Base-by-base conservation (phyloP, 2,888 invertebrate genomes). In the Polydrusus cervinus region DNA sequence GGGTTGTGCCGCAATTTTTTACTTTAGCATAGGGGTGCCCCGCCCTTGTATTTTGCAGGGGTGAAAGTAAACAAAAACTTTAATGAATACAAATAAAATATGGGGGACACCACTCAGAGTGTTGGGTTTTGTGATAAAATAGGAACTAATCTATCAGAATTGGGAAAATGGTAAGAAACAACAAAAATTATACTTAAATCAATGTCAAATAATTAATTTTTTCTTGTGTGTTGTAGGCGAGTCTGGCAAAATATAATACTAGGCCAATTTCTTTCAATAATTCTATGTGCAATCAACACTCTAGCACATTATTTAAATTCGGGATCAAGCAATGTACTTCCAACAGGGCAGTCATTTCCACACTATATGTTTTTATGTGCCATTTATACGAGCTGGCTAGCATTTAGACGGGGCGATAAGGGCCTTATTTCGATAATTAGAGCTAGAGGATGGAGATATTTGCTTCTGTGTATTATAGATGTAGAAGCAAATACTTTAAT, bases 401-500 rank as follows among this genome's bases (percentile, higher is more conserved):
- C 94, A 1, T 94, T 93, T 87, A 90, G 92, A 80, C 91, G 92
- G 76, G 89, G 89, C 7, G 90, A 91, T 55, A 87, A 89, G 72
- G 90, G 90, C 75, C 86, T 94, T 53, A 89, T 92, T 79, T 89
- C 91, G 61, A 90, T 92, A 57, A 86, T 95, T 78, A 90, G 90
- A 81, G 90, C 90, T 83, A 90, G 93, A 85, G 94, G 92, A 84
- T 95, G 94, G 93, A 90, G 94, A 80, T 92, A 96, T 82, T 87
- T 95, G 76, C 87, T 95, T 78, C 89, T 96, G 13, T 94, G 95
- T 38, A 87, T 92, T 64, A 90, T 95, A 76, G 96, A 96, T 84
- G 95, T 96, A n/a, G 94, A 95, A 87, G 95, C 95, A 7, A 93
- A 94, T 84, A 96, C 93, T 86, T 88, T 96, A 76, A 90, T 96